Conservation (phyloP, 1,140 invertebrate species). For the Drosophila orosa region DNA sequence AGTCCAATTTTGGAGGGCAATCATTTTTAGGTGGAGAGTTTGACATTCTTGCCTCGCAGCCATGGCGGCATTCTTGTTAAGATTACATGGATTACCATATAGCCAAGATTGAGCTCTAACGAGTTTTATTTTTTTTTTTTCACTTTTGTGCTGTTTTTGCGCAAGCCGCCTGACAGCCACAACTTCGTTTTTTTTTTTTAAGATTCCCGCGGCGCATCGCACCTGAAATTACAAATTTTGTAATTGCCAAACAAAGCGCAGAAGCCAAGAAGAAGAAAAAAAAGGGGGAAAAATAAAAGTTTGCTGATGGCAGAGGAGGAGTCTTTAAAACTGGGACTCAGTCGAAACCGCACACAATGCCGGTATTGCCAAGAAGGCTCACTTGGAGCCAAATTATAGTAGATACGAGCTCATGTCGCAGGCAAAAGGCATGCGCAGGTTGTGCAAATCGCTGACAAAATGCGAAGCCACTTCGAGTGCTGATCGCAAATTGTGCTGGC, state of each 20-base stretch:
- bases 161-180: constrained; percentile 43
- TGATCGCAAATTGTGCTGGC: constrained; percentile 37
- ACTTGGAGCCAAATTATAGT: constrained; percentile 66
- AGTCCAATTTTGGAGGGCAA: constrained; percentile 41
- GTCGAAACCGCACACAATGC: constrained; percentile 53
- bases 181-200: constrained; percentile 49
- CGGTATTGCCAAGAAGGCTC: constrained; percentile 57
- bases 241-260: constrained; percentile 65
- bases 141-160: constrained; percentile 34
- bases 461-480: constrained; percentile 46
- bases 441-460: constrained; percentile 81
- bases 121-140: constrained; percentile 24
- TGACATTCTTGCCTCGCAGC: constrained; percentile 45
- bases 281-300: background rate
- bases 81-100: constrained; percentile 54
- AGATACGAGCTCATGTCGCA: constrained; percentile 52
- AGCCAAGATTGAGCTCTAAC: constrained; percentile 27
- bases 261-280: constrained; percentile 24
- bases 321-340: constrained; percentile 29
- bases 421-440: constrained; percentile 65
- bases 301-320: constrained; percentile 45
- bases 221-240: constrained; percentile 68
- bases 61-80: constrained; percentile 45
- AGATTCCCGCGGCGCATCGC: constrained; percentile 62
- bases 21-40: constrained; percentile 44